Percentiles rank a stretch among this genome's conserved stretches.
Evolutionary conservation across 30 jellyfish, hydroid and myxozoan species (phyloP).

Genomic region (Mastigias papua): DNA sequence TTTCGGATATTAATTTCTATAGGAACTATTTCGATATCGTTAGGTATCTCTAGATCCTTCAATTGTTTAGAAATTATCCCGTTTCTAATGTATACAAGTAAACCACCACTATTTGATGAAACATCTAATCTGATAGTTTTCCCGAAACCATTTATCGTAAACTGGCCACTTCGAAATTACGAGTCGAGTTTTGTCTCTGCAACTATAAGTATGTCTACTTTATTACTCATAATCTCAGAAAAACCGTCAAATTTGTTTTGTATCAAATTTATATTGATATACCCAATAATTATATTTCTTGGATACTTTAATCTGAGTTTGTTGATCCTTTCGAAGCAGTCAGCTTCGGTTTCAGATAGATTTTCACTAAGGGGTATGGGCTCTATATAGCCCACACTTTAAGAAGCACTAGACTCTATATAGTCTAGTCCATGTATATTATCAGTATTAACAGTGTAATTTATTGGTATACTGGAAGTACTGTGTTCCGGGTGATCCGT

Average conservation of each 20-base stretch:
- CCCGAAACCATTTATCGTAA: too few species aligned
- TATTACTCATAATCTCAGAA: slow-evolving; percentile 35
- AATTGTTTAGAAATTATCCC: too few species aligned
- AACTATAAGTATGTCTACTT: slow-evolving; percentile 32
- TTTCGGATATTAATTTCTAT: too few species aligned
- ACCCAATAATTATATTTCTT: slow-evolving; percentile 23
- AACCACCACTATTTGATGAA: too few species aligned
- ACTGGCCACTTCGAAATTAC: too few species aligned
- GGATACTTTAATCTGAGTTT: slow-evolving; percentile 13
- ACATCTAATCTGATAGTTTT: too few species aligned
- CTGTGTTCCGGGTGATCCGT: neutral
- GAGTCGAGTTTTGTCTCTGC: too few species aligned
- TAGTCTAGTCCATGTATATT: neutral
- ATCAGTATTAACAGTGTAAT: too few species aligned
- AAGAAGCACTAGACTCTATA: slow-evolving; percentile 6
- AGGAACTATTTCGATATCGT: too few species aligned
- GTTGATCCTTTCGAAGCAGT: slow-evolving; percentile 2
- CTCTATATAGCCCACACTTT: slow-evolving; percentile 3
- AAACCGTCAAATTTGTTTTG: slow-evolving; percentile 24
- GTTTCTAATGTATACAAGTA: too few species aligned
- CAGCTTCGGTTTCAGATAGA: slow-evolving; percentile 16
- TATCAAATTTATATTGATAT: slow-evolving; percentile 35
- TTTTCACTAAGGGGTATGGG: slow-evolving; percentile 13
- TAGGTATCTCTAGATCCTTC: too few species aligned
- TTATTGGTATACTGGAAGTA: neutral